Evolutionary conservation across 2,888 invertebrate species (phyloP).

Genomic region (Arctia plantaginis): DNA sequence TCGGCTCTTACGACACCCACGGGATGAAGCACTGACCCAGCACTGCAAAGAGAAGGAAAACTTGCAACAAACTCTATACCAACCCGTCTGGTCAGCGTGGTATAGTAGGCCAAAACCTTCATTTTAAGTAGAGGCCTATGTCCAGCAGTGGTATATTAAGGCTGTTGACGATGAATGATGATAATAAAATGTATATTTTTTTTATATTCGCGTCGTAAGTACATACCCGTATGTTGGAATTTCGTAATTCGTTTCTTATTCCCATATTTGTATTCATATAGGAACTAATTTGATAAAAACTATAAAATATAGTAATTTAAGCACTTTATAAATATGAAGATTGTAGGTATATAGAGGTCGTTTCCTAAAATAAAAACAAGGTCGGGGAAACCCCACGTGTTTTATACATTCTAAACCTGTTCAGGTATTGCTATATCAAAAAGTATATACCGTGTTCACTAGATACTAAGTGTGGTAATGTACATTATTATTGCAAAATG

Average conservation of each 20-base stretch:
- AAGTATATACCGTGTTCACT: slow-evolving; percentile 22
- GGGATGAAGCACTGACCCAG: no score
- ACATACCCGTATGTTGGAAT: neutral
- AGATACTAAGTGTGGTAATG: slow-evolving; percentile 27
- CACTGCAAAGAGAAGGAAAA: no score
- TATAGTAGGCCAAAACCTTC: no score
- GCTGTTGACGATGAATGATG: no score
- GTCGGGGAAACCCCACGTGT: slow-evolving; percentile 57
- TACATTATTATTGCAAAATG: slow-evolving; percentile 24
- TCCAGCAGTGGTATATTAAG: no score
- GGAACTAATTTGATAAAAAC: neutral
- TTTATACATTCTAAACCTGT: slow-evolving; percentile 43
- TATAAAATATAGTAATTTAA: slow-evolving; percentile 1
- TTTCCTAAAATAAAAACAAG: slow-evolving; percentile 45
- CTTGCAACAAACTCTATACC: no score
- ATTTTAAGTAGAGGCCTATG: no score
- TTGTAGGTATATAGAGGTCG: slow-evolving; percentile 25
- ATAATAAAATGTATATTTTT: no score
- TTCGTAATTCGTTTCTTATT: neutral
- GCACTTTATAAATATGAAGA: slow-evolving; percentile 34
- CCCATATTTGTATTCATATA: neutral
- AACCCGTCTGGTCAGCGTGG: no score
- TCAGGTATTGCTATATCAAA: slow-evolving; percentile 26
- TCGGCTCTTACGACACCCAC: no score
- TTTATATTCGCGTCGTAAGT: no score